Evolutionary conservation across 2,113 vertebrate species (phyloP).

Genomic region (Dendropsophus ebraccatus): DNA sequence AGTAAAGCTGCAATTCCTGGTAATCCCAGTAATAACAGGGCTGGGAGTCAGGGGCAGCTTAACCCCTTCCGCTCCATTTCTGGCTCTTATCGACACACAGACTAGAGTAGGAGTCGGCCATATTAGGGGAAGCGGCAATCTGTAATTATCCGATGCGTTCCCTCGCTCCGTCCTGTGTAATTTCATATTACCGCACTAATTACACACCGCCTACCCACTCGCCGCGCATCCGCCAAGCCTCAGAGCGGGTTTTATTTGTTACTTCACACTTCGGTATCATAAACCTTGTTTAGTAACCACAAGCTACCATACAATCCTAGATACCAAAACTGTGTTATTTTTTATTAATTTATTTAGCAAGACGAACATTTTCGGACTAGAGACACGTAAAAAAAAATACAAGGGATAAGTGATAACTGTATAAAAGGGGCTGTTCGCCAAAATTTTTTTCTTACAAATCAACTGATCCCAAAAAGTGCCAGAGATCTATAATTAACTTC

Average conservation of each 20-base stretch:
- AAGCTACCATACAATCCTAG: background rate
- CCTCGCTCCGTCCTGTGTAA: constrained; percentile 11
- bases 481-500: no score
- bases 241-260: background rate
- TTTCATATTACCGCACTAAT: constrained; percentile 17
- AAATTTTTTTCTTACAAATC: no score
- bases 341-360: no score
- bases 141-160: constrained; percentile 13
- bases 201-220: constrained; percentile 24
- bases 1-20: background rate
- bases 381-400: no score
- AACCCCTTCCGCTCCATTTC: background rate
- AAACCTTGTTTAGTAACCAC: background rate
- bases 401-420: no score
- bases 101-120: constrained; percentile 8
- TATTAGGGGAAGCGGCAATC: background rate
- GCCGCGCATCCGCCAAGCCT: background rate
- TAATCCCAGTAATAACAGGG: background rate
- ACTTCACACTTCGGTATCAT: background rate
- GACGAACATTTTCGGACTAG: no score
- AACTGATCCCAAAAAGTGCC: no score
- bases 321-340: no score
- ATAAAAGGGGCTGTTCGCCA: no score
- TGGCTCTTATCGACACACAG: background rate
- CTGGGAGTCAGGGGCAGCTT: background rate